These are phyloP conservation scores for Chiridota heheva DNA, from an alignment of 35 echinoderm and acorn worm genomes.

Conservation along the genomic window DNA sequence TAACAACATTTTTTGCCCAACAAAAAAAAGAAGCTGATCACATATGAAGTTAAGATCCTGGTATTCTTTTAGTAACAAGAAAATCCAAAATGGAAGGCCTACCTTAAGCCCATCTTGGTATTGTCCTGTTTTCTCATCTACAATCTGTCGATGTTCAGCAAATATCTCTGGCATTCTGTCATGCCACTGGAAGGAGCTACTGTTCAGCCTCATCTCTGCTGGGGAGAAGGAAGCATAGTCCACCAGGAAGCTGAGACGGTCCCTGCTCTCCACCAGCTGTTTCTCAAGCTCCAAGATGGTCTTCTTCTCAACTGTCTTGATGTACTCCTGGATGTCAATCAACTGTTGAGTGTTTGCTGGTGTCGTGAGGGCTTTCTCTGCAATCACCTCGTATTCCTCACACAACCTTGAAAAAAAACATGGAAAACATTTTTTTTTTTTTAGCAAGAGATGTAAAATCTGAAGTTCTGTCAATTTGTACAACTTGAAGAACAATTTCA, in stretches of 20 bases:
- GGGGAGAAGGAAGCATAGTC: conserved; percentile 97
- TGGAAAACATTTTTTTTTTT: neutral
- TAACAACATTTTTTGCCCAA: too few relatives aligned
- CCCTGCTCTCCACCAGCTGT: conserved; percentile 70
- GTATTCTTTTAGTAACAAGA: conserved; percentile 83
- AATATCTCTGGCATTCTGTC: conserved; percentile 98
- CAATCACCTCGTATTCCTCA: conserved; percentile 93
- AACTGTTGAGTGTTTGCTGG: conserved; percentile 97
- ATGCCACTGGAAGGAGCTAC: conserved; percentile 98
- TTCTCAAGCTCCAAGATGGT: conserved; percentile 88
- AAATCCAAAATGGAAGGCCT: neutral
- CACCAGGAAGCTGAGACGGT: conserved; percentile 88
- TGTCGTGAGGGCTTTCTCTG: conserved; percentile 94
- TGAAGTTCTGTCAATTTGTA: neutral
- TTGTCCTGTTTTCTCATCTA: conserved; percentile 83
- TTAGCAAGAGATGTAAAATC: too few relatives aligned
- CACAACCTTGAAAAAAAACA: conserved; percentile 56
- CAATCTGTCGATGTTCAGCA: conserved; percentile 79
- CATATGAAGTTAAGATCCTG: too few relatives aligned
- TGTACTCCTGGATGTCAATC: conserved; percentile 88
- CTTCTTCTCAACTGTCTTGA: conserved; percentile 86
- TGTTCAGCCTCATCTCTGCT: conserved; percentile 96
- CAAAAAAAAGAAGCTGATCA: too few relatives aligned
- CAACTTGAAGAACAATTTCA: neutral
- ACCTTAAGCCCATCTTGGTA: conserved; percentile 97